Conservation (phyloP, 2,888 invertebrate species). For the Nycteola revayana region DNA sequence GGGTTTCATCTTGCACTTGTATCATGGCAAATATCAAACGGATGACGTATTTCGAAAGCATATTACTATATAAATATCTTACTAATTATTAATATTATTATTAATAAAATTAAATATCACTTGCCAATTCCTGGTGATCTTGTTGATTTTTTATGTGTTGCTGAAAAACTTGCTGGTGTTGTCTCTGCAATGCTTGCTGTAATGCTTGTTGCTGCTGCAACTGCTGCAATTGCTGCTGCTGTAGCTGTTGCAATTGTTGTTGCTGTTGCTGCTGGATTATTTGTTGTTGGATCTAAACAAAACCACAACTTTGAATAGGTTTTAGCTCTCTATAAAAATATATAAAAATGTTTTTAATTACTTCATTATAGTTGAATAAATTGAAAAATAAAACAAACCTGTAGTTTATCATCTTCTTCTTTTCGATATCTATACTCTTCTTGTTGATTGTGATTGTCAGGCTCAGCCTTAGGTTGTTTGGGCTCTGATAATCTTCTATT, state of each 20-base stretch:
- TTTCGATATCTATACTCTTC: conserved; percentile 71
- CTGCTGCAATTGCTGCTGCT: conserved; percentile 53
- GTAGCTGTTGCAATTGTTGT: conserved; percentile 56
- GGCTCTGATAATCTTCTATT: conserved; percentile 62
- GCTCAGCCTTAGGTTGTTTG: conserved; percentile 65
- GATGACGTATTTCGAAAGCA: too few species aligned
- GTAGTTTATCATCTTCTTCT: conserved; percentile 74
- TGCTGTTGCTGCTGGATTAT: conserved; percentile 67
- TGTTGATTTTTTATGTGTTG: conserved; percentile 83
- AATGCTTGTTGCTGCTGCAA: conserved; percentile 58
- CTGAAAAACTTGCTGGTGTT: conserved; percentile 80
- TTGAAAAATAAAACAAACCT: conserved; percentile 41
- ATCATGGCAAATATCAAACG: too few species aligned
- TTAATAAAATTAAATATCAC: conserved; percentile 11
- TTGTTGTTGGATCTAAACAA: conserved; percentile 72
- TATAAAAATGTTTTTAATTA: too few species aligned
- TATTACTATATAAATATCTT: too few species aligned
- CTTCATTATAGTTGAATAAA: too few species aligned
- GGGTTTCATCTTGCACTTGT: too few species aligned
- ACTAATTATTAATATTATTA: too few species aligned
- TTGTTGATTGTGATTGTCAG: conserved; percentile 54
- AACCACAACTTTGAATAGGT: too few species aligned
- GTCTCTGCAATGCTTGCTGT: conserved; percentile 64
- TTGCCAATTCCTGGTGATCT: conserved; percentile 72
- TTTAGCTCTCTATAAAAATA: too few species aligned